Percentiles rank a stretch among this genome's conserved stretches.
Conservation (phyloP, 2,113 vertebrate species). For the Corythaeola cristata region DNA sequence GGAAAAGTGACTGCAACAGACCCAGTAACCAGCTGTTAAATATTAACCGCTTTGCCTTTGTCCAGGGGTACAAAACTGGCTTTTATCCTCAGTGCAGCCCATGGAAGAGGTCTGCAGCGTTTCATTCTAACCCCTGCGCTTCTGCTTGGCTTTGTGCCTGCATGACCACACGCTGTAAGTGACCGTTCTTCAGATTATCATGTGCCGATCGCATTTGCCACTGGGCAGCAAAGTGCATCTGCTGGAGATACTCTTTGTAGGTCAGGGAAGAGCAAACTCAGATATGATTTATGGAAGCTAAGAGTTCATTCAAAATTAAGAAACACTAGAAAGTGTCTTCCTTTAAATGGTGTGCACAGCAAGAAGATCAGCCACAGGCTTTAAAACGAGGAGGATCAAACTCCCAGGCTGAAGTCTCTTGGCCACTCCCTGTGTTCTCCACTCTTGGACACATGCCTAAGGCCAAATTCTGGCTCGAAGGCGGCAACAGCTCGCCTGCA, state of each 20-base stretch:
- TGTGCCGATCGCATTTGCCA: background rate
- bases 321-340: background rate
- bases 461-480: background rate
- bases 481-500: background rate
- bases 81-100: background rate
- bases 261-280: background rate
- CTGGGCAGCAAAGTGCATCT: background rate
- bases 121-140: background rate
- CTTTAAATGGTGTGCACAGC: background rate
- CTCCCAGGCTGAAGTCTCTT: background rate
- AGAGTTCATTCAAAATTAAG: background rate
- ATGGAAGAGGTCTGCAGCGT: background rate
- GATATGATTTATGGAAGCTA: background rate
- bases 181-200: background rate
- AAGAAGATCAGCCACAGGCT: background rate
- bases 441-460: background rate
- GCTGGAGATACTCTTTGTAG: background rate
- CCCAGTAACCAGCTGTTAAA: background rate
- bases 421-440: background rate
- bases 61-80: background rate
- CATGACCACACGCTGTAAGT: background rate
- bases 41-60: background rate
- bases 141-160: background rate
- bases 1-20: background rate
- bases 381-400: background rate